Conservation (phyloP, 2,113 vertebrate species). For the Hyperoodon ampullatus region DNA sequence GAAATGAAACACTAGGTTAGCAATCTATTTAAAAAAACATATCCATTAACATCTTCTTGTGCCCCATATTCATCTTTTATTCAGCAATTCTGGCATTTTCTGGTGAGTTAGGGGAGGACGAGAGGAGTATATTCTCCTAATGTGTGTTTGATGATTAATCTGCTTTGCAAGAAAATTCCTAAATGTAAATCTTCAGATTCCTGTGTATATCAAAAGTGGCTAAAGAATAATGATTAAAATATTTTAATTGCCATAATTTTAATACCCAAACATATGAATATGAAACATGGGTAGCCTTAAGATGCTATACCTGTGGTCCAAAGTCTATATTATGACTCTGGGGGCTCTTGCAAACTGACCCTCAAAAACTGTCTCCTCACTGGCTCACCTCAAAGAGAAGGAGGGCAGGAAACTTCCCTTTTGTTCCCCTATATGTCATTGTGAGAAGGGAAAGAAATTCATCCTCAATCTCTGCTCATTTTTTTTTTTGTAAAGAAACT, state of each 20-base stretch:
- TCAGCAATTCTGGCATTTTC: background rate
- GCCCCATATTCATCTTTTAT: background rate
- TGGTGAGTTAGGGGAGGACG: background rate
- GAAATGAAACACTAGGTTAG: background rate
- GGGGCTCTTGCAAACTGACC: background rate
- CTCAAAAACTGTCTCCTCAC: background rate
- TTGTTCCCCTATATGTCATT: background rate
- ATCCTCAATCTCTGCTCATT: background rate
- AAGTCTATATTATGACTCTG: background rate
- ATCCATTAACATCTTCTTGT: background rate
- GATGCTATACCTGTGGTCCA: background rate
- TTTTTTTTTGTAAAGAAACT: background rate
- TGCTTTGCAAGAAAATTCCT: conserved; percentile 27
- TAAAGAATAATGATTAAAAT: background rate
- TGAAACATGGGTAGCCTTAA: background rate
- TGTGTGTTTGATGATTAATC: background rate
- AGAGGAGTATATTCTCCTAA: background rate
- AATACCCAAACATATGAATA: background rate
- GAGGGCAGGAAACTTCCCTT: background rate
- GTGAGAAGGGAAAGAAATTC: background rate
- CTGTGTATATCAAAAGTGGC: background rate
- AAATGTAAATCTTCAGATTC: background rate
- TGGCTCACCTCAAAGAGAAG: background rate
- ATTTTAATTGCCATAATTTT: background rate
- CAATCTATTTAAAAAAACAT: background rate